These are phyloP conservation scores for Agriopis marginaria DNA, from an alignment of 2,888 invertebrate genomes.

Conservation along the genomic window DNA sequence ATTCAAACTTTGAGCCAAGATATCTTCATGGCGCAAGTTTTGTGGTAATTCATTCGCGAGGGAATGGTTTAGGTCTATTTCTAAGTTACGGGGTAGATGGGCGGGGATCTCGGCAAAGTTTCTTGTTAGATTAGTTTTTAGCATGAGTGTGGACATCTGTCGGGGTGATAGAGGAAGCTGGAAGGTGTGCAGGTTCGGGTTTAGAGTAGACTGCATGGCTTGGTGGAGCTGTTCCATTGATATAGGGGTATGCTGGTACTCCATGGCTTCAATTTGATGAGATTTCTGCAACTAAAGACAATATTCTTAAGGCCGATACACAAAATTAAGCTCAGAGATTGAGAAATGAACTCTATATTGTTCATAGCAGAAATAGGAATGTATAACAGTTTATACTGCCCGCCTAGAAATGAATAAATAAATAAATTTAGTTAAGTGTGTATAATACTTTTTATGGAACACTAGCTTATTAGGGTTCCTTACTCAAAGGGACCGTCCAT, in stretches of 20 bases:
- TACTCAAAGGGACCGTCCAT: too few species aligned
- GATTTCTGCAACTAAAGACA: slow-evolving; percentile 72
- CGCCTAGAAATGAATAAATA: too few species aligned
- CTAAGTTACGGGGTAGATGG: slow-evolving; percentile 63
- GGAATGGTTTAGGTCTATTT: slow-evolving; percentile 67
- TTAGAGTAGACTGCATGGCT: slow-evolving; percentile 73
- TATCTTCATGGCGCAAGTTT: slow-evolving; percentile 42
- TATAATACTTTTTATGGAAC: too few species aligned
- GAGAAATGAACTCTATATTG: too few species aligned
- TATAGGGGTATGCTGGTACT: slow-evolving; percentile 73
- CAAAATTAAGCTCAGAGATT: too few species aligned
- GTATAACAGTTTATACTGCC: too few species aligned
- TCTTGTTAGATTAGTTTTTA: slow-evolving; percentile 71
- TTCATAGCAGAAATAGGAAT: too few species aligned
- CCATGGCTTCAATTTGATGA: slow-evolving; percentile 67
- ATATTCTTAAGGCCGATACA: not conserved
- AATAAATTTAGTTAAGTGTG: too few species aligned
- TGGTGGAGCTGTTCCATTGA: slow-evolving; percentile 81
- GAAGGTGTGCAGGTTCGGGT: slow-evolving; percentile 70
- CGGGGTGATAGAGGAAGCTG: slow-evolving; percentile 76
- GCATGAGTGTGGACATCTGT: slow-evolving; percentile 78
- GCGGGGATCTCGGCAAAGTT: slow-evolving; percentile 72
- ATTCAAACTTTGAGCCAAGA: slow-evolving; percentile 63
- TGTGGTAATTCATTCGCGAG: slow-evolving; percentile 48
- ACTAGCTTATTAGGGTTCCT: too few species aligned